Base-by-base conservation (phyloP, 2,113 vertebrate species). In the Coturnix japonica region DNA sequence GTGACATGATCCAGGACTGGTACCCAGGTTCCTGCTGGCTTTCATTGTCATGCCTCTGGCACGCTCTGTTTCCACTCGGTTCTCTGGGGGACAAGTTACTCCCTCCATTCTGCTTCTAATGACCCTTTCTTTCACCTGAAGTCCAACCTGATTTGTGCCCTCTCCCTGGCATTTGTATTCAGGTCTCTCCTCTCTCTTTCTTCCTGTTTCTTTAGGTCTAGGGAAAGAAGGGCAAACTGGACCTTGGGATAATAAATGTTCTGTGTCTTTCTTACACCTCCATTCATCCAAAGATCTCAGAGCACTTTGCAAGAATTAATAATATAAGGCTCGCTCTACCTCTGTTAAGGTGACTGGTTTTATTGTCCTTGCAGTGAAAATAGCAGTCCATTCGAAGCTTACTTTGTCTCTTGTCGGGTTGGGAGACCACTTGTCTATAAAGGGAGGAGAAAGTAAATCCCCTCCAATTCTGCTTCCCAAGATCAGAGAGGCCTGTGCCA, bases 231-330 rank as follows among this genome's bases (percentile, higher is more conserved):
- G 23, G 10, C 6, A 90, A 87, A 74, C 7, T 85, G 39, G 20
- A 59, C 26, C 53, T 91, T 73, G 70, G 31, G 64, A 60, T 92
- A 85, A 65, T 74, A 86, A 65, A 19, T 39, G 44, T 74, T 85
- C 44, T 85, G 53, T 31, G 21, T 31, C 15, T 77, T 80, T 89
- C 85, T 93, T 70, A 51, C 5, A 28, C 43, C 43, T 63, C 20
- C 51, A 91, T 94, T 87, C 79, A 83, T 76, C 43, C 81, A 85
- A 47, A 94, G 78, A 76, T 71, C 63, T 92, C 37, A 25, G 77
- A 94, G 54, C 26, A 85, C 49, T 83, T 94, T 87, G 41, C 41
- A 73, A 76, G 49, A 85, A 87, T 85, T 57, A 89, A 49, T 89
- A 87, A 60, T 47, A 12, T 13, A 89, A 85, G 47, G 41, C 59